Base-by-base conservation (phyloP, 2,797 vertebrate genomes). In the Orestias chungarensis region DNA sequence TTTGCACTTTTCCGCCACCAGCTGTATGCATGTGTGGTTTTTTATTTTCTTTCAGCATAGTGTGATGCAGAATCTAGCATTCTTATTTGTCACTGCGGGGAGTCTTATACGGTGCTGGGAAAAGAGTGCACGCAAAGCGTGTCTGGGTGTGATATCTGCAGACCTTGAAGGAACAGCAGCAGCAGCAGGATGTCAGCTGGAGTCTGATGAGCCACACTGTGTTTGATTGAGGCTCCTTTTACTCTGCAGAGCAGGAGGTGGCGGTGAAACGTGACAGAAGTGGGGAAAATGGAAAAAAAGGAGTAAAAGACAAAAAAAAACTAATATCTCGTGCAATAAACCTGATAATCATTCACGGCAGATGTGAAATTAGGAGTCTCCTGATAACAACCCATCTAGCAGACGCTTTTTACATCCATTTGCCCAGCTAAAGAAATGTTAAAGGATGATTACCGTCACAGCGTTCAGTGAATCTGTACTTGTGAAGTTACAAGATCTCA, bases 111-210 rank as follows among this genome's bases (percentile, higher is more conserved):
- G 80, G 82, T 79, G 64, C 54, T 2, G 27, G 72, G 78, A 85
- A 86, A 78, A 89, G 84, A 90, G 87, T 76, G 66, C 27, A 33
- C 81, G 76, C 74, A 76, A 82, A 69, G 76, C 68, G 46, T 73
- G 82, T 79, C 79, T 70, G 75, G 64, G 62, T 79, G 73, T 64
- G 78, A 84, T 82, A 79, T 76, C 74, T 81, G 52, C 70, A 71
- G 79, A 84, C 72, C 80, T 33, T 29, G 17, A 59, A 50, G 49
- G 49, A 50, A 50, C 23, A 50, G 71, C 76, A 75, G 86, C 80
- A 83, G 80, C 73, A 65, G 68, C 78, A 78, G 86, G 78, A 43
- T 64, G 66, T 68, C 14, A 76, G 72, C 76, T 67, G 70, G 35
- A 68, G 80, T 75, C 40, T 75, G 68, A 76, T 62, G 64, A 82